A percentile compares a stretch with the other conserved stretches of the same genome.
phyloP scores from a whole-genome alignment of 2,113 vertebrate species.

The Corydoras maculifer region DNA sequence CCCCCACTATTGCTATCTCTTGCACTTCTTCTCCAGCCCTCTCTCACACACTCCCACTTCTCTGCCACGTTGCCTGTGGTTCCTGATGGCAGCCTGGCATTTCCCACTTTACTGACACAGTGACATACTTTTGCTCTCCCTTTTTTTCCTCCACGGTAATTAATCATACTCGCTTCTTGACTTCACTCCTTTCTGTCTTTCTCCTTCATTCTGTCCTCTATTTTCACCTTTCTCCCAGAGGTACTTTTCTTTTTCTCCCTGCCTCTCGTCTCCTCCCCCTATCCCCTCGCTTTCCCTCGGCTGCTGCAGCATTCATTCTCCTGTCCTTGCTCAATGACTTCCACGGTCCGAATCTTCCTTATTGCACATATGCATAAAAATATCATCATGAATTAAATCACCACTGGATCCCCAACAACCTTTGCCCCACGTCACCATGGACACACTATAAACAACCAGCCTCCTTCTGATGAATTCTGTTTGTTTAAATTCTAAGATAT shows the following conservation, averaged over 20 bases:
- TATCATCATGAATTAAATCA: conserved; percentile 3
- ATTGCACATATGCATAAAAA: conserved; percentile 4
- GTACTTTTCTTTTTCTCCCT: background rate
- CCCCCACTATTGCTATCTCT: background rate
- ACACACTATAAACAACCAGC: background rate
- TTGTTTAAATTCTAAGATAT: no score
- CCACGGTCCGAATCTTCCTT: background rate
- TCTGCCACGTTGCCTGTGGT: conserved; percentile 58
- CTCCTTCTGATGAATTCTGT: no score
- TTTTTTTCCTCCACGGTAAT: conserved; percentile 21
- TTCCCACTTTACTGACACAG: conserved; percentile 38
- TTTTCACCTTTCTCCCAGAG: conserved; percentile 2
- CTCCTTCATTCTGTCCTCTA: background rate
- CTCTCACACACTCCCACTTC: conserved; percentile 7
- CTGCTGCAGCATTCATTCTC: conserved; percentile 24
- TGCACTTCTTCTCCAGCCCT: background rate
- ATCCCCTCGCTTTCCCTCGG: conserved; percentile 11
- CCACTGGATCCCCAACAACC: background rate
- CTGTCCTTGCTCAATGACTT: conserved; percentile 10
- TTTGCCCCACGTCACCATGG: background rate
- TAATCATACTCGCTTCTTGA: conserved; percentile 2
- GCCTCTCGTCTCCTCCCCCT: background rate
- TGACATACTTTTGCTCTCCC: conserved; percentile 34
- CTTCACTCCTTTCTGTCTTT: background rate
- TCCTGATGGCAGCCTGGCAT: conserved; percentile 37